Conservation (phyloP, 2,797 vertebrate genomes). For the Columba guinea region DNA sequence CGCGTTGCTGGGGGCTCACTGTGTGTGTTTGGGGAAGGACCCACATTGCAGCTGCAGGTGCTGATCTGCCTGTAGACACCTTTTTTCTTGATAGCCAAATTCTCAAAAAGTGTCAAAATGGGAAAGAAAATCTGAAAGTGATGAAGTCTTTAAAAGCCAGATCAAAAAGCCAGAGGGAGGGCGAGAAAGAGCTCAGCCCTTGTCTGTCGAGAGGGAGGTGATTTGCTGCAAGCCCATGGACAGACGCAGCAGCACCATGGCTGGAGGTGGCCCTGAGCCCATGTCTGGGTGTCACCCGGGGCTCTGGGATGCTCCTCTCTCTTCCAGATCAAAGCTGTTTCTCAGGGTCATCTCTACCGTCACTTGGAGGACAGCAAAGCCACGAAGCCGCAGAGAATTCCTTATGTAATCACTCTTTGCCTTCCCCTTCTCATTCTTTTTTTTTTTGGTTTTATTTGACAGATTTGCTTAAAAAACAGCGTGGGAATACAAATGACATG, state of each 20-base stretch:
- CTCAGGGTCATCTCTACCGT: not conserved
- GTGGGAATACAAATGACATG: slow-evolving; percentile 62
- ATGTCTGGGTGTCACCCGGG: rapidly evolving
- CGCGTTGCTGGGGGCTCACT: not conserved
- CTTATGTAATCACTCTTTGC: not conserved
- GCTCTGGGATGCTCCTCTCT: not conserved
- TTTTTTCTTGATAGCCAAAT: not conserved
- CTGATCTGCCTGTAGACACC: not conserved
- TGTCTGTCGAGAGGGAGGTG: rapidly evolving
- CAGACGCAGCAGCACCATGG: rapidly evolving
- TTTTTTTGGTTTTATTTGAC: slow-evolving; percentile 19
- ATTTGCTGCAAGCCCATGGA: not conserved
- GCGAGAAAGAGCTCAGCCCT: not conserved
- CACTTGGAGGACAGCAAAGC: not conserved
- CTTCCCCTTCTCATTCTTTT: not conserved
- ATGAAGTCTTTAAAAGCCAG: not conserved
- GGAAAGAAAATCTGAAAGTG: not conserved
- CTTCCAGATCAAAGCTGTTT: not conserved
- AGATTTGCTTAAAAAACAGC: slow-evolving; percentile 33
- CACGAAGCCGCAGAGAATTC: rapidly evolving
- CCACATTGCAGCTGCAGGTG: not conserved
- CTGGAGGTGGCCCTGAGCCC: not conserved
- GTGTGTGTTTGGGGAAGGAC: not conserved
- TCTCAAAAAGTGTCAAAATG: not conserved
- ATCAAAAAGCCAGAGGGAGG: not conserved